A percentile compares a stretch with the other conserved stretches of the same genome.
Conservation (phyloP, 2,888 invertebrate genomes). For the Parasteatoda lunata region DNA sequence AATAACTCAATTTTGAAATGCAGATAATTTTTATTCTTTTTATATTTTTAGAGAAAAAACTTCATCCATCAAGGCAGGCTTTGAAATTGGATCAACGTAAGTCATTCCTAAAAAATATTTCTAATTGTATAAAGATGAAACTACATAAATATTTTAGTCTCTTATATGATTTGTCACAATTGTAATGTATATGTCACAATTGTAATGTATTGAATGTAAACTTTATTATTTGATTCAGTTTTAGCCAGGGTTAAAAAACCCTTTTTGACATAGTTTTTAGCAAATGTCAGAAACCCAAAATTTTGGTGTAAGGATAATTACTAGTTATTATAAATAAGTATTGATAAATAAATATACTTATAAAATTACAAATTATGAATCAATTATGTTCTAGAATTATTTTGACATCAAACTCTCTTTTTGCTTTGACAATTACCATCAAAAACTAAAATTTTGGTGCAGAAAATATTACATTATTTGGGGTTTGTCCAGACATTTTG, state of each 20-base stretch:
- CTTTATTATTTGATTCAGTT: not conserved
- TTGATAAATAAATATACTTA: too few species aligned
- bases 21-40: too few species aligned
- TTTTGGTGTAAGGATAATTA: too few species aligned
- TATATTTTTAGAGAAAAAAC: slow-evolving; percentile 27
- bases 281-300: too few species aligned
- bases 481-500: too few species aligned
- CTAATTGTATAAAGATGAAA: not conserved
- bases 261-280: too few species aligned
- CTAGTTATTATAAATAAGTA: too few species aligned
- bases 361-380: too few species aligned
- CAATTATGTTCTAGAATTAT: too few species aligned
- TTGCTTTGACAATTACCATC: not conserved
- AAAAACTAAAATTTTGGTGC: not conserved
- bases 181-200: not conserved
- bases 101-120: slow-evolving; percentile 18
- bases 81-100: slow-evolving; percentile 53
- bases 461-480: not conserved
- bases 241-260: not conserved
- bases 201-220: not conserved
- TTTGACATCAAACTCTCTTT: too few species aligned
- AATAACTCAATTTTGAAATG: too few species aligned
- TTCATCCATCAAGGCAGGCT: slow-evolving; percentile 51
- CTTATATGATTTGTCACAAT: not conserved
- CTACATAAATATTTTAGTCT: not conserved